Base-by-base conservation (phyloP, 2,888 invertebrate species). In the Cotesia congregata region DNA sequence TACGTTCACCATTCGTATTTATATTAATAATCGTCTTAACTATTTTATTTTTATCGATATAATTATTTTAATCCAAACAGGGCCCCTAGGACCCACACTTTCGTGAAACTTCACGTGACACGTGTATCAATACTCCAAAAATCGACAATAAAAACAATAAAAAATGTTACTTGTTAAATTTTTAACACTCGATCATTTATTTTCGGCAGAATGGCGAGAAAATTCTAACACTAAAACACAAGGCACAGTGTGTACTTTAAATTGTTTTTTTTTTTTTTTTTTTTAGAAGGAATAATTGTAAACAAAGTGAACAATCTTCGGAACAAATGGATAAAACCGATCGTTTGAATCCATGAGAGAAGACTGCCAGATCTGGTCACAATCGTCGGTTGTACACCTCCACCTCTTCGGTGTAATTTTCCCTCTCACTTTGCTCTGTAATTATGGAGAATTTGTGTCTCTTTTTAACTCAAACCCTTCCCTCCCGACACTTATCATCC, bases 301-400 rank as follows among this genome's bases (percentile, higher is more conserved):
- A 7, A 64, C 64, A 20, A 20, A 1, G 17, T 6, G 9, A 67
- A 40, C 6, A 15, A 40, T 39, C 40, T 20, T 68, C n/a, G 15
- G 1, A 67, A 40, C 15, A 15, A 15, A 71, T 61, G 67, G 39
- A 9, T 68, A 20, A 67, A 77, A 76, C 65, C 78, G 79, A 80
- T 78, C 76, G 78, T 77, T 20, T 77, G 79, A 80, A 76, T 77
- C 80, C 82, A 82, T 82, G 82, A 79, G 82, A 84, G 84, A 83
- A 79, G 80, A 83, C 82, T 85, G 82, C 81, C 78, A 80, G 83
- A 83, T 83, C 83, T 85, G 79, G 81, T 83, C 78, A 79, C 82
- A 82, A 81, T 84, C 82, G 81, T 83, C 82, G 17, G 72, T 72
- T 41, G 30, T 65, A 72, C 65, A 65, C 64, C 65, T 40, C 72